phyloP scores from a whole-genome alignment of 2,797 vertebrate species.

The Lithobates sylvaticus region DNA sequence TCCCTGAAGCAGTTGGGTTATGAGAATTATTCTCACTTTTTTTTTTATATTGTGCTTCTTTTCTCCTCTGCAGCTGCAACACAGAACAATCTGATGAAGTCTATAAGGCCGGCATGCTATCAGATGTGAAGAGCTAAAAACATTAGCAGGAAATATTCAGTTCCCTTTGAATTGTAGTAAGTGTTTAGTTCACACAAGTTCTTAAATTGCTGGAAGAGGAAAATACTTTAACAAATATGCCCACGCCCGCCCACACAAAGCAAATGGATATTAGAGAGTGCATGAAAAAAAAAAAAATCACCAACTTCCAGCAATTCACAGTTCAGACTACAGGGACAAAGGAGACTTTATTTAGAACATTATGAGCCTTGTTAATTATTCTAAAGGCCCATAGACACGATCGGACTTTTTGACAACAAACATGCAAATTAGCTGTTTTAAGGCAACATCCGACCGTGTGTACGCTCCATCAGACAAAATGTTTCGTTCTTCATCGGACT shows the following conservation, averaged over 20 bases:
- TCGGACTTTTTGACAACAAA: too few relatives aligned
- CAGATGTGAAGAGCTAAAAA: conserved; percentile 8
- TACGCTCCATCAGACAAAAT: too few relatives aligned
- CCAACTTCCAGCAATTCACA: not conserved
- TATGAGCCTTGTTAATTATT: not conserved
- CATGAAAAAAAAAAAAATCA: not conserved
- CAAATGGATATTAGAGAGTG: not conserved
- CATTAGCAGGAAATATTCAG: conserved; percentile 53
- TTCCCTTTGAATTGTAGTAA: conserved; percentile 59
- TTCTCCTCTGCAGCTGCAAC: conserved; percentile 38
- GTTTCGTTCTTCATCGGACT: too few relatives aligned
- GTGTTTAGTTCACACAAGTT: conserved; percentile 49
- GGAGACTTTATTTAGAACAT: not conserved
- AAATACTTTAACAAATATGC: conserved; percentile 7
- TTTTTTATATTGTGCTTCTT: not conserved
- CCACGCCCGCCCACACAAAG: not conserved
- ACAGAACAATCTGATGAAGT: not conserved
- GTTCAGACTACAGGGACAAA: not conserved
- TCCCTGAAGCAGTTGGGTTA: not conserved
- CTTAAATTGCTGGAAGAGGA: conserved; percentile 56
- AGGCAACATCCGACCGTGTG: too few relatives aligned
- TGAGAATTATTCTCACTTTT: not conserved
- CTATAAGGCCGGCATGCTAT: not conserved
- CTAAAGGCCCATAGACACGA: not conserved
- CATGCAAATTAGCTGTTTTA: too few relatives aligned